Evolutionary conservation across 2,888 invertebrate species (phyloP), one percentile per base, ranked within the genome.

Genomic region (Nebria salina): DNA sequence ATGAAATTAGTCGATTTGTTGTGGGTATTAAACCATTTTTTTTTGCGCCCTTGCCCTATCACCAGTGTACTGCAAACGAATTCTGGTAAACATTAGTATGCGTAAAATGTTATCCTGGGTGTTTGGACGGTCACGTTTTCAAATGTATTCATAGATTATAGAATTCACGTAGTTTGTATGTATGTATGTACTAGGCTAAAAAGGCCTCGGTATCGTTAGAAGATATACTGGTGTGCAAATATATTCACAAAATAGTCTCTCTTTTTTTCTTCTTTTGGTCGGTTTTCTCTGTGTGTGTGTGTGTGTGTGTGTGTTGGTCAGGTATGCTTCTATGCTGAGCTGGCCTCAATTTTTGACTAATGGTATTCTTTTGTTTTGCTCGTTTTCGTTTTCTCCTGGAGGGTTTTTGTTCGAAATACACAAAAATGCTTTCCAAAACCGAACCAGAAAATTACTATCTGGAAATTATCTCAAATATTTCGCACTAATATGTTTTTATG

Each of bases 361-460:
- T 78, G 78, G 78, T 73, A 78, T 78, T 78, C 78, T 66, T 78
- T 78, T 78, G 78, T 78, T 78, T 78, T 74, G 73, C 78, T 78
- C 66, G 25, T 66, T 78, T 78, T 78, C 34, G 68, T 74, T 74
- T 74, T 77, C 70, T 76, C 54, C 54, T 54, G 54, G 54, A 54
- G 54, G 54, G 54, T 54, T 54, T 54, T 54, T 54, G 54, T 54
- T 54, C 54, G 54, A 54, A 34, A 7, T 54, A 54, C 54, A 54
- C 54, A 54, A 54, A 54, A 54, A 54, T 54, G 54, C 54, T 54
- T 54, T 54, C 13, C 54, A 54, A 13, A 54, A 54, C 54, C 54
- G 2, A 8, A 54, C 54, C 54, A 54, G 54, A 54, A 54, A 54
- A 54, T 7, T 54, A 54, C 3, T 54, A 54, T 54, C 8, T 8